Percentiles rank a stretch among this genome's conserved stretches.
phyloP scores from a whole-genome alignment of 37 sponge, comb jelly and placozoan genomes.

The Amphimedon queenslandica region DNA sequence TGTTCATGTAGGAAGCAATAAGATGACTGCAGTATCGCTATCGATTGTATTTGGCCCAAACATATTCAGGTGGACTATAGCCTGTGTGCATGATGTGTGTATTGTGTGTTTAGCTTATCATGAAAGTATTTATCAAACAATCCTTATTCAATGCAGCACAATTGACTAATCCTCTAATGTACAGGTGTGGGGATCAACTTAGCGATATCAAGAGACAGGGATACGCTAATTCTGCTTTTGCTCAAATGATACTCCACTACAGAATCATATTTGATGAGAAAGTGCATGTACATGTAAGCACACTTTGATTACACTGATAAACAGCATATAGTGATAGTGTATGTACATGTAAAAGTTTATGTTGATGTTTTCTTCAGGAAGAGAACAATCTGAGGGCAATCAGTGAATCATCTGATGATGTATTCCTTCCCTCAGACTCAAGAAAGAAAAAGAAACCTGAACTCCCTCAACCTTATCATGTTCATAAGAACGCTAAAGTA shows the following conservation, averaged over 20 bases:
- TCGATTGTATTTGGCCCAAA: conserved; percentile 96
- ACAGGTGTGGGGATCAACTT: conserved; percentile 50
- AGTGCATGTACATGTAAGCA: not conserved
- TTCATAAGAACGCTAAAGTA: no score
- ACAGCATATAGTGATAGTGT: not conserved
- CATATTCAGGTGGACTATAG: conserved; percentile 64
- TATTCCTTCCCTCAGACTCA: no score
- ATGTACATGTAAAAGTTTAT: not conserved
- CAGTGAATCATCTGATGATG: no score
- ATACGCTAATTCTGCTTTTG: conserved; percentile 37
- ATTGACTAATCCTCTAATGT: not conserved
- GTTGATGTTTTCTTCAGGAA: no score
- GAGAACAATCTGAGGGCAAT: no score
- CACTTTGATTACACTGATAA: not conserved
- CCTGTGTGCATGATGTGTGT: no score
- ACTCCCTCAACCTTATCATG: no score
- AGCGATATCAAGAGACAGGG: conserved; percentile 49
- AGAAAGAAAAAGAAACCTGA: no score
- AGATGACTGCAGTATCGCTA: conserved; percentile 85
- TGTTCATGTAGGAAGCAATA: conserved; percentile 46
- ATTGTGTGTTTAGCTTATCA: no score
- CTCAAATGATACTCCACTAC: conserved; percentile 42
- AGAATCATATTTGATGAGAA: conserved; percentile 19
- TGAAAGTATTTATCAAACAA: no score
- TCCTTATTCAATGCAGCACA: no score